Evolutionary conservation across 2,888 invertebrate species (phyloP), one percentile per base, ranked within the genome.

Genomic region (Osmoderma eremita): DNA sequence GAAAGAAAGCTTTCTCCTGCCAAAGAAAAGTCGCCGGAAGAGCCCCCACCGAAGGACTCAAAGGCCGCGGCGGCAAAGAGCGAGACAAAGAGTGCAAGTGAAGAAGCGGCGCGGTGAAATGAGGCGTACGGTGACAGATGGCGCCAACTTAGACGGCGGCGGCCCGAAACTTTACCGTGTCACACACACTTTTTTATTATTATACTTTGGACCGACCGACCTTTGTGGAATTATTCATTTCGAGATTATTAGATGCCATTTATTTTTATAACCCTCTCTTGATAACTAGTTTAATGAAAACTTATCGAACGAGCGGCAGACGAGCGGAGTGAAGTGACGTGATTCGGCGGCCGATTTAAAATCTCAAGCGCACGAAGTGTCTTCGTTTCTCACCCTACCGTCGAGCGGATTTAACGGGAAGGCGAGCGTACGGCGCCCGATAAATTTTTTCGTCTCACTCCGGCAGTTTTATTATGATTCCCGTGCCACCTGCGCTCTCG

Each of bases 71-170:
- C 4, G 45, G 45, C 17, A 45, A 45, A 15, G 38, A 20, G 50
- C 48, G 45, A 22, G 48, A 36, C 20, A 73, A 72, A 72, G 71
- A 73, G 70, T 63, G 42, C 67, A 73, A 74, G 75, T 73, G 75
- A 77, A 77, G 77, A 77, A 76, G 76, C 75, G 75, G 73, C 75
- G 73, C 75, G 74, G 76, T 74, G 78, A 78, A 79, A 79, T 78
- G 78, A 78, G 78, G 76, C 78, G 76, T 76, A 74, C 74, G 75
- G 75, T 78, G 78, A 79, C 78, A 79, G 78, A 79, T 79, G 78
- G 77, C 75, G 73, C 73, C 73, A 76, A 75, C 76, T 76, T 72
- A 73, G 74, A 73, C 73, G 71, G 72, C 72, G 24, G 24, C 24
- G 3, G 71, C 74, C 72, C 72, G 75, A 74, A 77, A 77, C 75